Evolutionary conservation across 2,113 vertebrate species (phyloP), one percentile per base, ranked within the genome.

Genomic region (Sardina pilchardus): DNA sequence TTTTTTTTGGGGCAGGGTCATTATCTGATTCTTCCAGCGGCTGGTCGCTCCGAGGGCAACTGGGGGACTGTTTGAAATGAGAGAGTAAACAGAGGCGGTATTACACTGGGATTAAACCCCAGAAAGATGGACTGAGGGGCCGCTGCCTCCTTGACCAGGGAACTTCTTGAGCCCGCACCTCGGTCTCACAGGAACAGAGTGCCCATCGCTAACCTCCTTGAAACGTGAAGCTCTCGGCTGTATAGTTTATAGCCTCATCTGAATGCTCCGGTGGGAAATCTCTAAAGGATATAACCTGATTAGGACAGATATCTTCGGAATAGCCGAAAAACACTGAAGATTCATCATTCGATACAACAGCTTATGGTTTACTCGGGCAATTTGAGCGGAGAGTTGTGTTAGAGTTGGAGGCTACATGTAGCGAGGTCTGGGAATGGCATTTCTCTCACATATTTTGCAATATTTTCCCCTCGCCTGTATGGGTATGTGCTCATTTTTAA

Each of bases 21-120:
- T 78, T 78, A 78, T 78, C 71, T 39, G 71, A 78, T 34, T 78
- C 30, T 16, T 78, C 26, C 30, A 39, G 30, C 71, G 14, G 71
- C 34, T 16, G 71, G 12, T 12, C 71, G 39, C 71, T 78, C 34
- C 19, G 71, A 78, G 71, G 71, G 30, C 26, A 34, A 78, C 71
- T 34, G 4, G 30, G 30, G 30, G 30, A 34, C 71, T 78, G 17
- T 36, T 39, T 78, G 71, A 78, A 5, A 78, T 78, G 71, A 78
- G 71, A 78, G 30, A 34, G 71, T 78, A 36, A 78, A 78, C 71
- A 78, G 71, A 36, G 12, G 9, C 16, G 5, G 30, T 12, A 78
- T 78, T 78, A 14, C 71, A 36, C 71, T 78, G 71, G 71, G 71
- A 78, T 78, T 78, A 78, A 78, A 78, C 26, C 34, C 34, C 71